Evolutionary conservation across 1,140 invertebrate species (phyloP).

Genomic region (Neodiprion pinetum): DNA sequence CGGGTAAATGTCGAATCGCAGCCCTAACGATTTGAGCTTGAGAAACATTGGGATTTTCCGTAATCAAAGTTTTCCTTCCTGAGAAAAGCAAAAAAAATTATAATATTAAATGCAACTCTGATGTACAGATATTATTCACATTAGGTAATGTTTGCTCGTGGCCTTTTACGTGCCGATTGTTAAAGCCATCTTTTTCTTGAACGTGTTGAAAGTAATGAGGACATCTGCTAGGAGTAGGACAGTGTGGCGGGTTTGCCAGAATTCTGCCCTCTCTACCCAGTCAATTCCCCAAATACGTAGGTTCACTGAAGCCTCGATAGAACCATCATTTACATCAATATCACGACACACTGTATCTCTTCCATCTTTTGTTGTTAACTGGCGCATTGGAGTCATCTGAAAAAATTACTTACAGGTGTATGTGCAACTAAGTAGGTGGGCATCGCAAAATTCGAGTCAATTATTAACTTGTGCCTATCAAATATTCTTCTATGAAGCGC

Average conservation of each 20-base stretch:
- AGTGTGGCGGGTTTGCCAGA: slow-evolving; percentile 50
- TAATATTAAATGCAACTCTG: background rate
- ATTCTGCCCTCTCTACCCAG: slow-evolving; percentile 50
- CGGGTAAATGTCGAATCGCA: slow-evolving; percentile 38
- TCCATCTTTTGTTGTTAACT: slow-evolving; percentile 51
- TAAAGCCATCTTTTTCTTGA: slow-evolving; percentile 44
- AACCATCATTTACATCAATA: slow-evolving; percentile 47
- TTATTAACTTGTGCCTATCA: background rate
- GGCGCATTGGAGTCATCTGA: slow-evolving; percentile 49
- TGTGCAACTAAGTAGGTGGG: background rate
- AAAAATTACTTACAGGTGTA: slow-evolving; percentile 24
- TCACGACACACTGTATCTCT: slow-evolving; percentile 47
- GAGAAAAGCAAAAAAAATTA: slow-evolving; percentile 18
- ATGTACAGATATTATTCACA: background rate
- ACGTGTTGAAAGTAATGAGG: slow-evolving; percentile 51
- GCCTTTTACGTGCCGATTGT: slow-evolving; percentile 44
- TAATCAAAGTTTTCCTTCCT: slow-evolving; percentile 58
- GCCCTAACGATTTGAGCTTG: slow-evolving; percentile 45
- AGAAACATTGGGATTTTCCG: slow-evolving; percentile 54
- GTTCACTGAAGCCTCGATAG: slow-evolving; percentile 36
- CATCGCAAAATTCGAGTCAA: background rate
- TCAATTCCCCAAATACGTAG: slow-evolving; percentile 53
- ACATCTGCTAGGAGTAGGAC: slow-evolving; percentile 57
- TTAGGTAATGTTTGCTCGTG: background rate
- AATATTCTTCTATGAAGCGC: slow-evolving; percentile 17